These are phyloP conservation scores for Cataglyphis altisquamis DNA, from an alignment of 2,888 invertebrate genomes.

Conservation along the genomic window DNA sequence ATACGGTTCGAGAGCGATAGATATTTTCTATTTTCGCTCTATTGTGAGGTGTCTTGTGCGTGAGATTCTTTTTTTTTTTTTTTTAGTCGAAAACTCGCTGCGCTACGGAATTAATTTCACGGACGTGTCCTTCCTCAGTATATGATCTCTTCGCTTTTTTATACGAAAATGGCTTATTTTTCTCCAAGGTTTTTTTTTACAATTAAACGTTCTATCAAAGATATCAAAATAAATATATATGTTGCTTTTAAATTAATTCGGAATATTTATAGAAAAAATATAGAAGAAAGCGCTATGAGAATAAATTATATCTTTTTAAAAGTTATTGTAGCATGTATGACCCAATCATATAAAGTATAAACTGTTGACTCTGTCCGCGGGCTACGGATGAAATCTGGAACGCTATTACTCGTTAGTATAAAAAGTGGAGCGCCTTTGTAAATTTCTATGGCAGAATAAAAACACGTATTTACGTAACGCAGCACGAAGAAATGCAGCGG, in stretches of 20 bases:
- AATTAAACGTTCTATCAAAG: too few species aligned
- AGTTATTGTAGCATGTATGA: not conserved
- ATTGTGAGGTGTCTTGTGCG: conserved; percentile 31
- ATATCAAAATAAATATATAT: not conserved
- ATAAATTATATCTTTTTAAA: not conserved
- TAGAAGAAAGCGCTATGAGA: not conserved
- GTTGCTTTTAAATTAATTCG: not conserved
- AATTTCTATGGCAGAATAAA: conserved; percentile 39
- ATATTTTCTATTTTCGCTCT: conserved; percentile 43
- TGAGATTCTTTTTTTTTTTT: conserved; percentile 21
- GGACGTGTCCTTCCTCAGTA: not conserved
- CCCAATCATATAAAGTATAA: conserved; percentile 1
- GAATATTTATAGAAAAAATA: not conserved
- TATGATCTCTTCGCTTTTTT: conserved; percentile 13
- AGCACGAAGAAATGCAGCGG: conserved; percentile 13
- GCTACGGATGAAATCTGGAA: conserved; percentile 11
- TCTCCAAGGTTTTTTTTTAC: not conserved
- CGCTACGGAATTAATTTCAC: conserved; percentile 32
- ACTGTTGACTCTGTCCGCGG: not conserved
- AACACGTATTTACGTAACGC: conserved; percentile 47
- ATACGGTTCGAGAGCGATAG: conserved; percentile 38
- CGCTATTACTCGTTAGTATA: conserved; percentile 21
- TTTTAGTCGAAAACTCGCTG: conserved; percentile 11
- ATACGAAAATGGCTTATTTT: not conserved
- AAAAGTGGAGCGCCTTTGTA: conserved; percentile 28